Evolutionary conservation across 2,888 invertebrate genomes (phyloP), one percentile per base, ranked within the genome.

Genomic region (Pantelozetes paolii): DNA sequence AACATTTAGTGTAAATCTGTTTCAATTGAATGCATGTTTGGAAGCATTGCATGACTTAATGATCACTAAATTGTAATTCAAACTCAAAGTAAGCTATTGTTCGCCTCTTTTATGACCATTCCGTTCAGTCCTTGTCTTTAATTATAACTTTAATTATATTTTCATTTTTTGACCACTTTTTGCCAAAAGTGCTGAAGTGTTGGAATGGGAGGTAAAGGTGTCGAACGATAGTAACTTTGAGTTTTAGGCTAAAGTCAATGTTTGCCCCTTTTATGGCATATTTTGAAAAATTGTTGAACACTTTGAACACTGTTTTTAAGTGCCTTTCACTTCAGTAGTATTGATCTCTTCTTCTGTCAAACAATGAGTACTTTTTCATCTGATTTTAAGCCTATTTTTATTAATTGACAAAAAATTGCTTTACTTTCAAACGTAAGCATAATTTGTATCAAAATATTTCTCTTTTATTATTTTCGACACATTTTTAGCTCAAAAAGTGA

Each of bases 181-280:
- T n/a, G n/a, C n/a, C n/a, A n/a, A n/a, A n/a, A n/a, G n/a, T n/a
- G n/a, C n/a, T n/a, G 6, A 20, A 48, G 1, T 20, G 48, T 20
- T 48, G 20, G 48, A 48, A 1, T n/a, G 20, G 48, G 20, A 6
- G 1, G 20, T n/a, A 2, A n/a, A 48, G 48, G n/a, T 13, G 1
- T 48, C 48, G 20, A 2, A 48, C 20, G 40, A 48, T 1, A 20
- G 48, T n/a, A n/a, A n/a, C 2, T 48, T 48, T 48, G n/a, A 48
- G 20, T 3, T 45, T n/a, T n/a, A 45, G 20, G 2, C 28, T 59
- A 28, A 59, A 59, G 18, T 15, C 23, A 26, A 59, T 59, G 59
- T 59, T 59, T 28, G 59, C 59, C 59, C 59, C 59, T 59, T 59
- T 59, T 18, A 59, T 59, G 59, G 26, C 59, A 59, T 59, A 59